Evolutionary conservation across 1,140 invertebrate species (phyloP), one percentile per base, ranked within the genome.

Genomic region (Homarus americanus): DNA sequence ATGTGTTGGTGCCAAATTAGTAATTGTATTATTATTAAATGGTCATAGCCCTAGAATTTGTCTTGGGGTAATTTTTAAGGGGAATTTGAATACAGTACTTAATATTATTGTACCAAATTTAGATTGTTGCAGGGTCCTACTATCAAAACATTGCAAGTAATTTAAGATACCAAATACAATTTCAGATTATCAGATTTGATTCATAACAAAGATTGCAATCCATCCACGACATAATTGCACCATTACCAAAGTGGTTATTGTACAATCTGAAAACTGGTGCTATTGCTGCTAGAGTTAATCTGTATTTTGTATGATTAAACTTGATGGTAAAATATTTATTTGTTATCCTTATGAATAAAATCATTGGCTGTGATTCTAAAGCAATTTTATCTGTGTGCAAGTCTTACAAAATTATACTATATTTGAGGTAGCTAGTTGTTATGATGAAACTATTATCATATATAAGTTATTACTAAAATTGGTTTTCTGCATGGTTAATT

Each of bases 231-330:
- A 83, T 66, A 83, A 38, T 83, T 83, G 82, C 82, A 83, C 82
- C 82, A 83, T 53, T 32, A 83, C 58, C 82, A 83, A 83, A 83
- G 82, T 63, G 82, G 58, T 83, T 83, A 83, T 83, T 83, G 82
- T 83, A 83, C 82, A 83, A 83, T 83, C 82, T 83, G 58, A 83
- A 83, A 83, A 83, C 82, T 83, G 82, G 82, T 83, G 82, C 82
- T 83, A 83, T 83, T 83, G 82, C 82, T 83, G 82, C 82, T 83
- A 83, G 82, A 83, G 58, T 83, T 83, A 83, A 40, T 69, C 82
- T 83, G 82, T 83, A 83, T 83, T 83, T 83, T 83, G 82, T 83
- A 83, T 83, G 82, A 83, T 66, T 83, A 83, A 83, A 83, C 58
- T 83, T 83, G 58, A 83, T 83, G 82, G 82, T 83, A 83, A 69